Percentiles rank a stretch among this genome's conserved stretches.
These are phyloP conservation scores for Porites lutea DNA, from an alignment of 64 coral and sea anemone species.

Conservation along the genomic window DNA sequence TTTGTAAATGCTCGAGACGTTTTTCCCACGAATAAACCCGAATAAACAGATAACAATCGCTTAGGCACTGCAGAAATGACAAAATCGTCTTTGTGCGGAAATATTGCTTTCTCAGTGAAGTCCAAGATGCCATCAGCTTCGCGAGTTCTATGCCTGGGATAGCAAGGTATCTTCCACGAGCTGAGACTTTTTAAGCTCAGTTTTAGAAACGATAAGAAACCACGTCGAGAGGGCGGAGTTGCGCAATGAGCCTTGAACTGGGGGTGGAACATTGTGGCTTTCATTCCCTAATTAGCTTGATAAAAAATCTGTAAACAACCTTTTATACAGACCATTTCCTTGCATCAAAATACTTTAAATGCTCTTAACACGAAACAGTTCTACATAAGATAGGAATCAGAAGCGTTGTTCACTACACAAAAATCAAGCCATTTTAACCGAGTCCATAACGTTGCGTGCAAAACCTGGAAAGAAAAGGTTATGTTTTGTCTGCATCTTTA, in stretches of 20 bases:
- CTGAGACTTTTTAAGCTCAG: neutral
- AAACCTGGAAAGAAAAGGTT: neutral
- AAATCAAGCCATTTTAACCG: neutral
- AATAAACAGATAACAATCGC: slow-evolving; percentile 34
- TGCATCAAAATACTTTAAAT: neutral
- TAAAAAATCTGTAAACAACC: slow-evolving; percentile 41
- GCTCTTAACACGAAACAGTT: neutral
- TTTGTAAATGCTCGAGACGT: slow-evolving; percentile 8
- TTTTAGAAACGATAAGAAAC: neutral
- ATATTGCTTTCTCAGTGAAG: neutral
- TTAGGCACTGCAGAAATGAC: slow-evolving; percentile 37
- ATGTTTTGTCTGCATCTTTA: neutral
- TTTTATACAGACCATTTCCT: neutral
- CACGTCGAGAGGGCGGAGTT: slow-evolving; percentile 32
- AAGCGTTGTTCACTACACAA: neutral
- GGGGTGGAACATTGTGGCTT: slow-evolving; percentile 40
- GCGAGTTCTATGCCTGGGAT: neutral
- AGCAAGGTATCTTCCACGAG: neutral
- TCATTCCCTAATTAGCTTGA: slow-evolving; percentile 41
- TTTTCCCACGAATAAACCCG: neutral
- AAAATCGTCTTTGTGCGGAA: slow-evolving; percentile 13
- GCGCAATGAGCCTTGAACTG: slow-evolving; percentile 8
- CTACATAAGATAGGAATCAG: neutral
- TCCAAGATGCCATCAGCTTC: neutral
- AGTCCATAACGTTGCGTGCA: slow-evolving; percentile 35